Base-by-base conservation (phyloP, 2,113 vertebrate genomes). In the Pedetes capensis region DNA sequence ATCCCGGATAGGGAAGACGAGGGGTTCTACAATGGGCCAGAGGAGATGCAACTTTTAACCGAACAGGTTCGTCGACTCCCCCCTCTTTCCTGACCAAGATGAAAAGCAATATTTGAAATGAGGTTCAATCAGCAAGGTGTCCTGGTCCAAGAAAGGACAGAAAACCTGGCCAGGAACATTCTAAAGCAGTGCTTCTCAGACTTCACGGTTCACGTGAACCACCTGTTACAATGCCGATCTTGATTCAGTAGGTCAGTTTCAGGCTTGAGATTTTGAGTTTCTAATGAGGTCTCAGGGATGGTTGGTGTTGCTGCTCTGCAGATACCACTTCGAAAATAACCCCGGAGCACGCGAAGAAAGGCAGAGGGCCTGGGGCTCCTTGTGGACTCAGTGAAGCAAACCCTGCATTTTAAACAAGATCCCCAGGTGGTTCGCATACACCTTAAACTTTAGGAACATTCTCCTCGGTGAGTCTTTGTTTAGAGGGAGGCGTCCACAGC, bases 191-290 rank as follows among this genome's bases (percentile, higher is more conserved):
- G 59, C 78, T 61, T 85, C 37, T 68, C 53, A 39, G 71, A 57
- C 39, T 49, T 44, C 4, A 34, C 10, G 12, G 51, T 64, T 88
- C 37, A 34, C 34, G 59, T 1, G 44, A 86, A 78, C 78, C 51
- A 81, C 69, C 39, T 34, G 88, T 61, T 83, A 34, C 95, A 66
- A 93, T 9, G 63, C 27, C 32, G 27, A 9, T 93, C 96, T 91
- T 69, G 34, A 83, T 86, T 83, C 44, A 64, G 66, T 66, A 12
- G 42, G 53, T 81, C 78, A 91, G 75, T 8, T 10, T 64, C 8
- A 72, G 55, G 49, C 49, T 18, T 17, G 86, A 80, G 61, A 57
- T 12, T 72, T 53, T 29, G n/a, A 59, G 66, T 79, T 81, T 94
- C 85, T 81, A 27, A 89, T 37, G n/a, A 68, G 83, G 53, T 47